Evolutionary conservation across 2,113 vertebrate species (phyloP), one percentile per base, ranked within the genome.

Genomic region (Sitta europaea): DNA sequence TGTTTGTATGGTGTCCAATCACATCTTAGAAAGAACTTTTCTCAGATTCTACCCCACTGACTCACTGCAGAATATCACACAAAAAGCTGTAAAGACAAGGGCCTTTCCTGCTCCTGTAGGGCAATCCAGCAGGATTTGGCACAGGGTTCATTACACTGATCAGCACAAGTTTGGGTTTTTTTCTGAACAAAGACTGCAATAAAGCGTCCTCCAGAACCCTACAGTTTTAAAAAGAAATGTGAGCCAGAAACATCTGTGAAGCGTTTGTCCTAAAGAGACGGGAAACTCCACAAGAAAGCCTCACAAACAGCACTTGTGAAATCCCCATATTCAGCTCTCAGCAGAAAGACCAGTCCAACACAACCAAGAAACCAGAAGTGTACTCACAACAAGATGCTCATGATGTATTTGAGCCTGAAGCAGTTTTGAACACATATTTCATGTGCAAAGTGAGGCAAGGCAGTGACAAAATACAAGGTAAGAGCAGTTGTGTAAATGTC

Each of bases 181-280:
- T 88, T 61, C 61, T 66, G 47, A 74, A 54, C 23, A 74, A 73
- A 85, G 25, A 40, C 43, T 35, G 19, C 28, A 71, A 72, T 42
- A 58, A 80, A 66, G 16, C 1, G 5, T 62, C 38, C 29, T 66
- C 28, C 5, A 54, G 31, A 77, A 85, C 17, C 21, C 16, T 43
- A 33, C 4, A 78, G 47, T 67, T 81, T 71, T 31, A 25, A 55
- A 76, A 87, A 85, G 29, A 71, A 92, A 70, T 1, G 4, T 57
- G 59, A 88, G n/a, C 14, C 43, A 75, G 51, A 74, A 85, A 36
- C 9, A 58, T 33, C 31, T 68, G n/a, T 59, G n/a, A 88, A 74
- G 38, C 14, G n/a, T 45, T 25, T 3, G 0, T 81, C 40, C 11
- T 18, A 42, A 75, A 67, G 35, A 63, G 33, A 71, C 0, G 0